Conservation (phyloP, 2,888 invertebrate genomes). For the Dascillus cervinus region DNA sequence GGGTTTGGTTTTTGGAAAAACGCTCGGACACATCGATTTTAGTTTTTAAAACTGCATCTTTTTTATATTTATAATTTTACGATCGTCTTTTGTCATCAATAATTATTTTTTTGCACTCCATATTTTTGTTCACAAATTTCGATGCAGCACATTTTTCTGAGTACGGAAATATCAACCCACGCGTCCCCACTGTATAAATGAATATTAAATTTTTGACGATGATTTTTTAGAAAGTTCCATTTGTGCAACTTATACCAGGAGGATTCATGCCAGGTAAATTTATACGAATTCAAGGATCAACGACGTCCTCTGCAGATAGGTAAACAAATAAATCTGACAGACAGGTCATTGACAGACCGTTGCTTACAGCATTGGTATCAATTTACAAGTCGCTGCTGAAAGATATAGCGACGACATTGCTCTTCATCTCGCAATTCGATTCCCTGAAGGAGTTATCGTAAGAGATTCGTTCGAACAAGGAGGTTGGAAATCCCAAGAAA, state of each 20-base stretch:
- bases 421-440: slow-evolving; percentile 59
- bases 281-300: slow-evolving; percentile 61
- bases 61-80: too few relatives aligned
- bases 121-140: too few relatives aligned
- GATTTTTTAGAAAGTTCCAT: too few relatives aligned
- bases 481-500: slow-evolving; percentile 54
- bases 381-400: slow-evolving; percentile 67
- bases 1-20: too few relatives aligned
- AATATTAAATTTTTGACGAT: too few relatives aligned
- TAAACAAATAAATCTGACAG: slow-evolving; percentile 41
- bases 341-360: neutral
- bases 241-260: slow-evolving; percentile 56
- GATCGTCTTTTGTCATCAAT: too few relatives aligned
- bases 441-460: slow-evolving; percentile 48
- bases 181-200: too few relatives aligned
- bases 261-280: slow-evolving; percentile 64
- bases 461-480: slow-evolving; percentile 50
- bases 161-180: too few relatives aligned
- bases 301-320: slow-evolving; percentile 48
- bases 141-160: too few relatives aligned
- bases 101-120: too few relatives aligned
- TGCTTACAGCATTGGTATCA: slow-evolving; percentile 58
- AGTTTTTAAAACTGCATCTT: too few relatives aligned
- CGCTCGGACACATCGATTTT: too few relatives aligned
- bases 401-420: slow-evolving; percentile 69